phyloP scores from a whole-genome alignment of 2,113 vertebrate species.

The Pluvianellus socialis region DNA sequence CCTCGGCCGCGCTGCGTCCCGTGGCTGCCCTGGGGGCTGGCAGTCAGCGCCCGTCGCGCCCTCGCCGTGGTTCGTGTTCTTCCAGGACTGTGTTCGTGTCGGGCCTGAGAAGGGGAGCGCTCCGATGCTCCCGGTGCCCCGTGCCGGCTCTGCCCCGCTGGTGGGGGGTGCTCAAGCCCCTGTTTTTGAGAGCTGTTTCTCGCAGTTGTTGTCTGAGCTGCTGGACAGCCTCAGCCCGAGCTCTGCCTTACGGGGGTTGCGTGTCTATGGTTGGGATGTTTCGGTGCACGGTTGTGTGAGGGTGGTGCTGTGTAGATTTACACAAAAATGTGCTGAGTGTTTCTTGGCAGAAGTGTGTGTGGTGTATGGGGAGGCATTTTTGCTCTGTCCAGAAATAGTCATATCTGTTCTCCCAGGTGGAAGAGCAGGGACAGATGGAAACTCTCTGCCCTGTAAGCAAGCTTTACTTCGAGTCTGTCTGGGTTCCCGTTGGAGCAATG shows the following conservation, averaged over 20 bases:
- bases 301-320: not conserved
- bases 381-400: not conserved
- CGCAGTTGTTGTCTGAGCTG: not conserved
- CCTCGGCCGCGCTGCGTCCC: not conserved
- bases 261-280: not conserved
- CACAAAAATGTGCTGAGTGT: fast-evolving
- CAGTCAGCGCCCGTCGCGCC: too few relatives aligned
- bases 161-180: not conserved
- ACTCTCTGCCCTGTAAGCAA: not conserved
- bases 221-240: not conserved
- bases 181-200: not conserved
- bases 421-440: not conserved
- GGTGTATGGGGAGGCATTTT: not conserved
- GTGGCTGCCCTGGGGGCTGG: too few relatives aligned
- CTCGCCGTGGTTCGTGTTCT: not conserved
- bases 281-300: not conserved
- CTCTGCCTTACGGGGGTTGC: not conserved
- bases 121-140: fast-evolving
- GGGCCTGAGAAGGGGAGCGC: not conserved
- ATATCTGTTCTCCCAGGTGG: not conserved
- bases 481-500: not conserved
- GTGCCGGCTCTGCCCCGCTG: fast-evolving
- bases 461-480: not conserved
- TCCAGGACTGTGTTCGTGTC: fast-evolving
- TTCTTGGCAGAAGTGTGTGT: not conserved